phyloP scores from a whole-genome alignment of 2,113 vertebrate genomes.

The Plectropomus leopardus region DNA sequence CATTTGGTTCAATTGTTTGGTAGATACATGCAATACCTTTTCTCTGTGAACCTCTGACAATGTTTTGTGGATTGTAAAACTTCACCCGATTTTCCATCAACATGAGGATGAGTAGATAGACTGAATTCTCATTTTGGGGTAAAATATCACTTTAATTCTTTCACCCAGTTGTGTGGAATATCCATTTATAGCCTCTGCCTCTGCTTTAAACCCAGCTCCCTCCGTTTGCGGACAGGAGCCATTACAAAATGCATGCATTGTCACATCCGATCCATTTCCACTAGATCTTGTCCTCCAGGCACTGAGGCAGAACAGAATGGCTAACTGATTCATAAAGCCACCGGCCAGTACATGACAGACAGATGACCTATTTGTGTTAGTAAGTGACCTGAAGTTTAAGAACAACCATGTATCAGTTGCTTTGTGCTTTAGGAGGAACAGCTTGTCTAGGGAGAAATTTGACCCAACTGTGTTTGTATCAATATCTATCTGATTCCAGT shows the following conservation, averaged over 20 bases:
- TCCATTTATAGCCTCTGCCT: constrained; percentile 32
- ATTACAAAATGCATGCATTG: constrained; percentile 50
- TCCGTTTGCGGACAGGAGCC: constrained; percentile 37
- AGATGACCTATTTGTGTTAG: constrained; percentile 33
- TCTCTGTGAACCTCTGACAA: too few species aligned
- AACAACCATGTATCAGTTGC: constrained; percentile 53
- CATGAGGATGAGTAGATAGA: too few species aligned
- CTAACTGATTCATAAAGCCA: constrained; percentile 58
- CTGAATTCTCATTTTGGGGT: too few species aligned
- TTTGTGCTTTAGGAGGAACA: constrained; percentile 5
- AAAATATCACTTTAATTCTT: constrained; percentile 40
- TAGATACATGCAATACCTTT: too few species aligned
- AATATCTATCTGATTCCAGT: background rate
- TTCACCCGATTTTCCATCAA: too few species aligned
- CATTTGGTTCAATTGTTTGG: too few species aligned
- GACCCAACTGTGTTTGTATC: background rate
- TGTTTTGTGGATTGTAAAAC: too few species aligned
- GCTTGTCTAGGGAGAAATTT: constrained; percentile 2
- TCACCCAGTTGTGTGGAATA: constrained; percentile 17
- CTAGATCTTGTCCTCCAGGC: constrained; percentile 51
- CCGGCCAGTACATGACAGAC: constrained; percentile 31
- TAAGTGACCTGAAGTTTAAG: constrained; percentile 55
- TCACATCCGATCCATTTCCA: constrained; percentile 60
- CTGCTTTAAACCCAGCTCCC: constrained; percentile 16
- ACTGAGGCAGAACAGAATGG: constrained; percentile 47